These are phyloP conservation scores for Epinotia nisella DNA, from an alignment of 2,888 invertebrate species.

Conservation along the genomic window DNA sequence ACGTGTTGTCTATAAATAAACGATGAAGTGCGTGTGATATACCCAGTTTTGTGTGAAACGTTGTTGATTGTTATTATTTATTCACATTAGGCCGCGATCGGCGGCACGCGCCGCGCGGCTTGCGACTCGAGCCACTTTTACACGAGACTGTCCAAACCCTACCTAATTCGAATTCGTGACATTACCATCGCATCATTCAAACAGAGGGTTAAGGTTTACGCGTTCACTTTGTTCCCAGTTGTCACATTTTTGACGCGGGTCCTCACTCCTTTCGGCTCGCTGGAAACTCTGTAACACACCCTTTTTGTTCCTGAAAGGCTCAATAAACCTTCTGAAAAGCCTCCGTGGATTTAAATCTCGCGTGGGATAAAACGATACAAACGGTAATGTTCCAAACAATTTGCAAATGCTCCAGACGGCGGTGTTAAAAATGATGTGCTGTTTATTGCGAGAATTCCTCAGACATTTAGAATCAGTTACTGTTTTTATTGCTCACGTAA, in stretches of 20 bases:
- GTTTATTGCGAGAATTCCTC: conserved; percentile 49
- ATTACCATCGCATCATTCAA: conserved; percentile 59
- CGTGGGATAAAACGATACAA: conserved; percentile 38
- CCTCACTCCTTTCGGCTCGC: conserved; percentile 37
- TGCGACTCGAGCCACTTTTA: conserved; percentile 59
- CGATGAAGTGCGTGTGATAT: conserved; percentile 43
- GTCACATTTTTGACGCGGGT: conserved; percentile 48
- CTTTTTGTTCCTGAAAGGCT: conserved; percentile 40
- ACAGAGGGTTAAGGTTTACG: conserved; percentile 56
- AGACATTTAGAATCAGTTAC: conserved; percentile 52
- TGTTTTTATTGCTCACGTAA: conserved; percentile 51
- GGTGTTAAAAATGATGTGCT: conserved; percentile 46
- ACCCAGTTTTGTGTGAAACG: conserved; percentile 36
- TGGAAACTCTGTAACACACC: conserved; percentile 22
- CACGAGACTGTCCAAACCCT: conserved; percentile 58
- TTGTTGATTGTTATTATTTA: conserved; percentile 58
- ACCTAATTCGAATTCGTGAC: conserved; percentile 60
- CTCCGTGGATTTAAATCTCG: conserved; percentile 40
- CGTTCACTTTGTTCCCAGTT: conserved; percentile 53
- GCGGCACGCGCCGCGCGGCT: conserved; percentile 59
- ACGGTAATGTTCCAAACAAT: conserved; percentile 40
- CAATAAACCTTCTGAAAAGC: conserved; percentile 40
- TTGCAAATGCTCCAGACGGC: conserved; percentile 39
- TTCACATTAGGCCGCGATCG: conserved; percentile 59
- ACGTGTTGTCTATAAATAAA: conserved; percentile 38